These are phyloP conservation scores for Rousettus leschenaultii DNA, from an alignment of 2,113 vertebrate species.

Conservation along the genomic window DNA sequence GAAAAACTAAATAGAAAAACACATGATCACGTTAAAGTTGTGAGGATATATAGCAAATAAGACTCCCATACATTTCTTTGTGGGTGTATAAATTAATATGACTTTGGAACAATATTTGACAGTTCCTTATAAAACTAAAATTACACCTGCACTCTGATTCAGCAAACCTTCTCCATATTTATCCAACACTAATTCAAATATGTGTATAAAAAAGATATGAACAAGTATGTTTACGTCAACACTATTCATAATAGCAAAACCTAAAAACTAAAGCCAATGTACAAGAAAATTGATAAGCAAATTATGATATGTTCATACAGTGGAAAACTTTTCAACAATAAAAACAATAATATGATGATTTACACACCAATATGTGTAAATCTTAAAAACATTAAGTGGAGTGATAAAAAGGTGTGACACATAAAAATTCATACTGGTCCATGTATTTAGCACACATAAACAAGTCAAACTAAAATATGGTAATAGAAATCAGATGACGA, in stretches of 20 bases:
- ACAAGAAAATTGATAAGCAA: not conserved
- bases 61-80: not conserved
- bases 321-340: not conserved
- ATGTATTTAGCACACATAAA: not conserved
- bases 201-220: not conserved
- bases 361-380: not conserved
- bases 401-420: not conserved
- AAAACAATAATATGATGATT: not conserved
- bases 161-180: not conserved
- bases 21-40: not conserved
- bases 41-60: not conserved
- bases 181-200: not conserved
- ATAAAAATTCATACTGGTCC: not conserved
- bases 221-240: not conserved
- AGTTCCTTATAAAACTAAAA: not conserved
- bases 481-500: not conserved
- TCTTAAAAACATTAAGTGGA: not conserved
- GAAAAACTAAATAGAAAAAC: conserved; percentile 1
- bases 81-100: not conserved
- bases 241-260: not conserved
- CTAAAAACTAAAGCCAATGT: not conserved
- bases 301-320: not conserved
- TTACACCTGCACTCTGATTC: not conserved
- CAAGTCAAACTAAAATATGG: not conserved
- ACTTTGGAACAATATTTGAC: not conserved